Evolutionary conservation across 2,113 vertebrate genomes (phyloP).

Genomic region (Pterophyllum scalare): DNA sequence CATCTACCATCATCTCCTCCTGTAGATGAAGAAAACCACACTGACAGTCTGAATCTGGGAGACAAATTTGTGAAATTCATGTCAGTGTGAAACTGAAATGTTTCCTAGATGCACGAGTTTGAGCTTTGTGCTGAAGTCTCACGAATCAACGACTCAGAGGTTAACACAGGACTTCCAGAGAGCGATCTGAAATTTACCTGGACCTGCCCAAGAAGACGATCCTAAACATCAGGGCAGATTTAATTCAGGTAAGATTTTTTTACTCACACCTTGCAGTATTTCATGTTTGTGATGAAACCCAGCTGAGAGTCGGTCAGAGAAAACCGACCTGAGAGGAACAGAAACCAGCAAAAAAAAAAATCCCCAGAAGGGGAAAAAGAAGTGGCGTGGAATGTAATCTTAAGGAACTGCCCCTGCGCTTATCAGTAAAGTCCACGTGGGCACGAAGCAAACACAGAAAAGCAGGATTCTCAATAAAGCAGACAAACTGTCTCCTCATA

Average conservation of each 20-base stretch:
- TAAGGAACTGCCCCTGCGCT: constrained; percentile 16
- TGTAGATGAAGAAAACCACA: not conserved
- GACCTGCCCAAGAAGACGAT: not conserved
- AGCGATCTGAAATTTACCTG: not conserved
- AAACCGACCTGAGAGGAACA: not conserved
- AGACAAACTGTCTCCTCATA: constrained; percentile 8
- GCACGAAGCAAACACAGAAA: constrained; percentile 7
- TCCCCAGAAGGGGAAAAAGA: not conserved
- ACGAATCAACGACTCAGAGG: fast-evolving
- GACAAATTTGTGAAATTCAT: not conserved
- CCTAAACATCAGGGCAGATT: not conserved
- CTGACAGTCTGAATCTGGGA: too few species aligned
- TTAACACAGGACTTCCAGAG: not conserved
- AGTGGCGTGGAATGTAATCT: not conserved
- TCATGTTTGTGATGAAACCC: not conserved
- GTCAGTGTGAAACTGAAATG: not conserved
- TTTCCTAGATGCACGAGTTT: too few species aligned
- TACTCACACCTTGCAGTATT: not conserved
- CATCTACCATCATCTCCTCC: not conserved
- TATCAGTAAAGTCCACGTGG: constrained; percentile 34
- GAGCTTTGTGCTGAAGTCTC: too few species aligned
- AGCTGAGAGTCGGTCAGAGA: not conserved
- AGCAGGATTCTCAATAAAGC: constrained; percentile 32
- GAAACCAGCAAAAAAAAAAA: not conserved
- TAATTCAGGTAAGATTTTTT: not conserved